A percentile compares a stretch with the other conserved stretches of the same genome.
phyloP scores from a whole-genome alignment of 2,888 invertebrate species.

The Sylvicola cinctus region DNA sequence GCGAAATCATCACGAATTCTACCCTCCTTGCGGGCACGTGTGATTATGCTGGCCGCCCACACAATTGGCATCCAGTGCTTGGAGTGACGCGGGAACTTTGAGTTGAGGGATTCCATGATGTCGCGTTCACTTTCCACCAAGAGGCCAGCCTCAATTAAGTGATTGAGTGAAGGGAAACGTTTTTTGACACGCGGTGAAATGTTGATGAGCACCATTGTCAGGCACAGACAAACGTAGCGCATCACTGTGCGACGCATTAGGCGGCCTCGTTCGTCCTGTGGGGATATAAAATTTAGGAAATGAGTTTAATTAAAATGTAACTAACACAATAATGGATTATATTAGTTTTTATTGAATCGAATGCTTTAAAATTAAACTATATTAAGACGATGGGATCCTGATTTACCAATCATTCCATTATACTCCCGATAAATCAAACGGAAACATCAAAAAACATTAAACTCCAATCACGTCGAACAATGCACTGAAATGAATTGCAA shows the following conservation, averaged over 20 bases:
- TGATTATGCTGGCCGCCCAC: conserved; percentile 80
- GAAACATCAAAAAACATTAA: too few species aligned
- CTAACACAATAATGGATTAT: too few species aligned
- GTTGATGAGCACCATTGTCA: conserved; percentile 74
- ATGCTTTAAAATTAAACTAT: too few species aligned
- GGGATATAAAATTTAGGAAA: not conserved
- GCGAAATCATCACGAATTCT: conserved; percentile 80
- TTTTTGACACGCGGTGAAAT: conserved; percentile 77
- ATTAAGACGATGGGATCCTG: too few species aligned
- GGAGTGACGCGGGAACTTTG: conserved; percentile 63
- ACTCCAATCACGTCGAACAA: too few species aligned
- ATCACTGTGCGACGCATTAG: conserved; percentile 66
- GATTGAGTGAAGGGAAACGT: conserved; percentile 63
- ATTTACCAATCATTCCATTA: too few species aligned
- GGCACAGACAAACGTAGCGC: conserved; percentile 64
- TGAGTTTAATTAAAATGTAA: too few species aligned
- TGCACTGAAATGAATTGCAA: too few species aligned
- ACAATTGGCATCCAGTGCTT: conserved; percentile 85
- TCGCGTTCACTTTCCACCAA: conserved; percentile 59
- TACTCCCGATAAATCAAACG: too few species aligned
- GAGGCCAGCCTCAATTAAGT: conserved; percentile 69
- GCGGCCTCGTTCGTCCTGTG: conserved; percentile 58
- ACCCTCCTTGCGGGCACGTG: conserved; percentile 74
- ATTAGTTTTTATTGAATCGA: too few species aligned
- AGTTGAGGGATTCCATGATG: conserved; percentile 57